Evolutionary conservation across 1,140 invertebrate species (phyloP).

Genomic region (roundworm (Caenorhabditis elegans)): DNA sequence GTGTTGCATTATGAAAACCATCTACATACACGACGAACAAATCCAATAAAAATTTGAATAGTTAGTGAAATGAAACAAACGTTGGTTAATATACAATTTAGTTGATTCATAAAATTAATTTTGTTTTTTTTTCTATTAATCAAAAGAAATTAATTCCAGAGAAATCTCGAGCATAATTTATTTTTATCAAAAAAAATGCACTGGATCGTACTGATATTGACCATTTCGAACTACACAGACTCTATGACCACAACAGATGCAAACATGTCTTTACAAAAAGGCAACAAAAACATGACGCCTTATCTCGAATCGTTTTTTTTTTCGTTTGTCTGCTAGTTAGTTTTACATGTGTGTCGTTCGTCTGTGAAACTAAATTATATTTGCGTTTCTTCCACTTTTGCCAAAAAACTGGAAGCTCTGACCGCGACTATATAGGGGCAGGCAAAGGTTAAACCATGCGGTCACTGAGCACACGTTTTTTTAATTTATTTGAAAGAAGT

Average conservation of each 20-base stretch:
- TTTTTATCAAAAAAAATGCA: no score
- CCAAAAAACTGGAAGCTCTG: background rate
- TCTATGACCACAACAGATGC: background rate
- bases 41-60: no score
- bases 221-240: background rate
- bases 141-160: no score
- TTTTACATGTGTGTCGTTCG: conserved; percentile 25
- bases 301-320: background rate
- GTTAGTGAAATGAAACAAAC: no score
- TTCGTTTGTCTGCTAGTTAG: background rate
- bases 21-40: no score
- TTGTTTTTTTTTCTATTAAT: no score
- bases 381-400: conserved; percentile 25
- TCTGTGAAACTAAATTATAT: conserved; percentile 27
- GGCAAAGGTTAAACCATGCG: background rate
- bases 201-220: no score
- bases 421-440: background rate
- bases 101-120: no score
- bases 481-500: background rate
- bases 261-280: background rate
- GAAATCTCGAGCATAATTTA: no score
- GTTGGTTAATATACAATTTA: no score
- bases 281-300: background rate
- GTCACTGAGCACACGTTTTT: background rate
- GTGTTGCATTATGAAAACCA: no score